phyloP scores from a whole-genome alignment of 2,113 vertebrate species.

The Hoplias malabaricus region DNA sequence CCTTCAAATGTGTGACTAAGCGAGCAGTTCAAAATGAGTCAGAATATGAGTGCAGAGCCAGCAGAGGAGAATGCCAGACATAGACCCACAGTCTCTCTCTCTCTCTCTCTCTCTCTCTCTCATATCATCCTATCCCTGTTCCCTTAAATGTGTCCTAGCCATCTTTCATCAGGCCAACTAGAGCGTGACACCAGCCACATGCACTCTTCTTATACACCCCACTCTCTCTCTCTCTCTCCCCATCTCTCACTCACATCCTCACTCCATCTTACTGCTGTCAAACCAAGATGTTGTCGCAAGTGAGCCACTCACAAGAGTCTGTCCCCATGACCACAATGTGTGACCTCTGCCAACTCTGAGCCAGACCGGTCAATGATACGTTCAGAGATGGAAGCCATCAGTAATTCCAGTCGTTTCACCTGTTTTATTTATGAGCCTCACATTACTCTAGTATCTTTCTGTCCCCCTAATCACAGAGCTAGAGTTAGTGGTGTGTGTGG shows the following conservation, averaged over 20 bases:
- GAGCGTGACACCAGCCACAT: slow-evolving; percentile 42
- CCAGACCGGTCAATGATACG: background rate
- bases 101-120: background rate
- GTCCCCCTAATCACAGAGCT: slow-evolving; percentile 19
- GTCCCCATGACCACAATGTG: slow-evolving; percentile 15
- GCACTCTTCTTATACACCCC: slow-evolving; percentile 15
- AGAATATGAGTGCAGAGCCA: slow-evolving; percentile 14
- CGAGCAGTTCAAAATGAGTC: background rate
- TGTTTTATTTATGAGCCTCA: slow-evolving; percentile 4
- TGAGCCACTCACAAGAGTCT: background rate
- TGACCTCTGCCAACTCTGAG: background rate
- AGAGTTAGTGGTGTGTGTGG: no score
- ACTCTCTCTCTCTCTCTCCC: slow-evolving; percentile 10
- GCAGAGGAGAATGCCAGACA: slow-evolving; percentile 25
- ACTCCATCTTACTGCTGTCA: background rate
- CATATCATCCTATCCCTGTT: background rate
- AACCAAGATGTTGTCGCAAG: background rate
- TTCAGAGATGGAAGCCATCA: background rate
- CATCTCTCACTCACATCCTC: slow-evolving; percentile 1
- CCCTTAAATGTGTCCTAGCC: slow-evolving; percentile 37
- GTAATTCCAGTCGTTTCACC: background rate
- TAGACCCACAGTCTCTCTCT: slow-evolving; percentile 2
- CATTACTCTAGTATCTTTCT: slow-evolving; percentile 21
- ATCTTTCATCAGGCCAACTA: slow-evolving; percentile 47
- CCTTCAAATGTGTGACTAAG: slow-evolving; percentile 5